Evolutionary conservation across 2,113 vertebrate species (phyloP), one percentile per base, ranked within the genome.

Genomic region (Caretta caretta): DNA sequence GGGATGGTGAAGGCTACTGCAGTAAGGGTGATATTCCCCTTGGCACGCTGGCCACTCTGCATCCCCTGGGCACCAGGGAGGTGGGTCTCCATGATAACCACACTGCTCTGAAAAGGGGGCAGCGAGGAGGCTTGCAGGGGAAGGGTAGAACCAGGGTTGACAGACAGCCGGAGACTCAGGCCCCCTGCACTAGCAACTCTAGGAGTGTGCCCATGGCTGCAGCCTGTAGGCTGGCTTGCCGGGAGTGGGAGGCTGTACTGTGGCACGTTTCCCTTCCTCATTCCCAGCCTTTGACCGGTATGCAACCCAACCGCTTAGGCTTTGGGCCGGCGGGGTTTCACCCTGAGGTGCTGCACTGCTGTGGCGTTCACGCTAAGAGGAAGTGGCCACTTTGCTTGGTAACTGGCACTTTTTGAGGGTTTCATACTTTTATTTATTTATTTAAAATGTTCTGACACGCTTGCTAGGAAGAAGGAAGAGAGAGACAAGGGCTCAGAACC

Each of bases 301-400:
- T 88, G 11, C 87, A 91, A 53, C 5, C 12, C 78, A 78, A 65
- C 25, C 46, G 46, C 90, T 92, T 90, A 48, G 83, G 75, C 84
- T 80, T 79, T 69, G 53, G 78, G 84, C 59, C 20, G 75, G 65
- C 29, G 79, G 89, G 27, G 54, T 94, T 95, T 87, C 27, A 1
- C 89, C 94, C 65, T 0, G 27, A 72, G 42, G 84, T 96, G 80
- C 56, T 84, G 54, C 9, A 10, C 83, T n/a, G 29, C 83, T 91
- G 90, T 88, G 90, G 93, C 93, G 92, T 95, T 54, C 38, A 96
- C 81, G 87, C 93, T 76, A 85, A 85, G 95, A 96, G 96, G 94
- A 97, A 97, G 96, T 96, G 96, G 96, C 94, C 87, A 84, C 83
- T 92, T 13, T 6, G 91, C 93, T 92, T 85, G 89, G 87, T 78